Evolutionary conservation across 2,797 vertebrate genomes (phyloP).

Genomic region (Danio jaintianensis): DNA sequence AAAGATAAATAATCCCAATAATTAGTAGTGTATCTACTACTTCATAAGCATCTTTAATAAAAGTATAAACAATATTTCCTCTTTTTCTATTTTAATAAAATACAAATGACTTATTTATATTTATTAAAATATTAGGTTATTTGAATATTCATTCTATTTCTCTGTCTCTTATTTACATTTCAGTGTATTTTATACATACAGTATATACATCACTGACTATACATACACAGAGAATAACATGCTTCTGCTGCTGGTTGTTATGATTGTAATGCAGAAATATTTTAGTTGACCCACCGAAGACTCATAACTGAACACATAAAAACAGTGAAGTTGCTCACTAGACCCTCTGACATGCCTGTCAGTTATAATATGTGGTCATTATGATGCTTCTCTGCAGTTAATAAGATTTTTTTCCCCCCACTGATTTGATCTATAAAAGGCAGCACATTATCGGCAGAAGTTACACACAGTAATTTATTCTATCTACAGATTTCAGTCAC

Average conservation of each 20-base stretch:
- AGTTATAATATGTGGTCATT: constrained; percentile 17
- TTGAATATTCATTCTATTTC: no score
- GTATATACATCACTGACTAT: background rate
- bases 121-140: background rate
- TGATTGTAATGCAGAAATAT: constrained; percentile 33
- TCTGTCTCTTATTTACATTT: no score
- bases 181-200: background rate
- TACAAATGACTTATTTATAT: background rate
- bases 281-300: constrained; percentile 40
- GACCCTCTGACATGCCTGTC: constrained; percentile 26
- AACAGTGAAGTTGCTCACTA: constrained; percentile 37
- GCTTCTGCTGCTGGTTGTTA: background rate
- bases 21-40: no score
- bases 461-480: constrained; percentile 21
- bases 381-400: constrained; percentile 17
- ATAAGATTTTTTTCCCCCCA: background rate
- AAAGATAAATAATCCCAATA: no score
- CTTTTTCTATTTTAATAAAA: no score
- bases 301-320: constrained; percentile 36
- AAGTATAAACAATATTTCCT: no score
- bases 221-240: background rate
- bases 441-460: constrained; percentile 8
- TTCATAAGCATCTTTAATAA: no score
- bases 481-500: background rate
- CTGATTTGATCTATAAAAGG: constrained; percentile 24